Conservation (phyloP, 2,888 invertebrate species). For the Synergus laeviventris region DNA sequence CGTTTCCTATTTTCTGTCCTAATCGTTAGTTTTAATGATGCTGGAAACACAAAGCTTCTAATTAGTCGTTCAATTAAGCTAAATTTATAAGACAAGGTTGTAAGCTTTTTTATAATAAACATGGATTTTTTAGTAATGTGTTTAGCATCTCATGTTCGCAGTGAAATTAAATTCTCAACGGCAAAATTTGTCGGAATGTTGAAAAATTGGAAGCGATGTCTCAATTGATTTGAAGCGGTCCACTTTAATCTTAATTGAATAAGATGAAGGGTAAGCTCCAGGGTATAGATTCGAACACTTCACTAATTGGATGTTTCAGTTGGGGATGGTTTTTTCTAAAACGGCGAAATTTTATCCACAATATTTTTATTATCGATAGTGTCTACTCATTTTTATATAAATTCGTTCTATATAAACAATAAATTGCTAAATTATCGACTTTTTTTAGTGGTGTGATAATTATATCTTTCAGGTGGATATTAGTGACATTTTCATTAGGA, state of each 20-base stretch:
- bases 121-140: not conserved
- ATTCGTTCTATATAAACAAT: too few species aligned
- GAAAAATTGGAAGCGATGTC: not conserved
- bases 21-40: not conserved
- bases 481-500: too few species aligned
- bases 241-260: not conserved
- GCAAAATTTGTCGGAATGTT: too few species aligned
- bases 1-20: not conserved
- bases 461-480: too few species aligned
- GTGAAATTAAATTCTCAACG: too few species aligned
- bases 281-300: not conserved
- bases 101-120: not conserved
- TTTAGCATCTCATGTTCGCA: too few species aligned
- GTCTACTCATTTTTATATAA: too few species aligned
- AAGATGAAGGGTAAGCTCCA: not conserved
- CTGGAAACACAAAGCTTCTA: not conserved
- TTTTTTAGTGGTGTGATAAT: too few species aligned
- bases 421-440: too few species aligned
- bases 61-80: not conserved
- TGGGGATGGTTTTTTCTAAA: not conserved
- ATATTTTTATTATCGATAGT: not conserved
- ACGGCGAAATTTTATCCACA: not conserved
- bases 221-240: not conserved
- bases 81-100: not conserved
- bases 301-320: not conserved